Conservation (phyloP, 2,797 vertebrate genomes). For the Podarcis siculus region DNA sequence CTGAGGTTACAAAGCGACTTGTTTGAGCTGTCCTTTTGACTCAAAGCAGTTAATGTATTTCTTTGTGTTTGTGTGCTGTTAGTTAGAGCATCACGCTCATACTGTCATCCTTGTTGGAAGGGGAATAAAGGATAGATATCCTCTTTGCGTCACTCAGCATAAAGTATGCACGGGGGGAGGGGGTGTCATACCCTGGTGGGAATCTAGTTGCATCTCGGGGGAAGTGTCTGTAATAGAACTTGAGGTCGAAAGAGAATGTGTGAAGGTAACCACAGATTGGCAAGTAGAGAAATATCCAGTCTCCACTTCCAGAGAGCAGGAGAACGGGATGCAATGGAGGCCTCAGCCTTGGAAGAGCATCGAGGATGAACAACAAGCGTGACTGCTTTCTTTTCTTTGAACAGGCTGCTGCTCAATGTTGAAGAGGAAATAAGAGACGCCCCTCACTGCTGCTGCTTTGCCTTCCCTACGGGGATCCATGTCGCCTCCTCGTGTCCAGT, state of each 20-base stretch:
- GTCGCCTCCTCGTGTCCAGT: slow-evolving; percentile 22
- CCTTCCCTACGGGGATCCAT: slow-evolving; percentile 15
- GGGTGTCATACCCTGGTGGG: too few relatives aligned
- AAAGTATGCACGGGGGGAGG: neutral
- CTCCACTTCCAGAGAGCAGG: neutral
- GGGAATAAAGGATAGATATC: neutral
- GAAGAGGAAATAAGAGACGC: slow-evolving; percentile 19
- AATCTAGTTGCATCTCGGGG: neutral
- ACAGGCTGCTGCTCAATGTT: slow-evolving; percentile 12
- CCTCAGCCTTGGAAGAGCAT: neutral
- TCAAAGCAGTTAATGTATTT: neutral
- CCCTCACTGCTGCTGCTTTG: neutral
- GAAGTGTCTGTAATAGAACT: neutral
- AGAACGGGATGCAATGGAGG: neutral
- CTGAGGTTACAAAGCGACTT: neutral
- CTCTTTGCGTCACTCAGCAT: neutral
- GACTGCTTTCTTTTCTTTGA: neutral
- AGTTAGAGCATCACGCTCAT: neutral
- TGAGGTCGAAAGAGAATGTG: neutral
- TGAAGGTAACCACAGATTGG: neutral
- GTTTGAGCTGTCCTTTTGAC: neutral
- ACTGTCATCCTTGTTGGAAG: neutral
- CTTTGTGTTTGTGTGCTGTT: neutral
- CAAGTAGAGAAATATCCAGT: neutral
- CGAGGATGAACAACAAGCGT: neutral